phyloP scores from a whole-genome alignment of 2,113 vertebrate species.

The Chloebia gouldiae region DNA sequence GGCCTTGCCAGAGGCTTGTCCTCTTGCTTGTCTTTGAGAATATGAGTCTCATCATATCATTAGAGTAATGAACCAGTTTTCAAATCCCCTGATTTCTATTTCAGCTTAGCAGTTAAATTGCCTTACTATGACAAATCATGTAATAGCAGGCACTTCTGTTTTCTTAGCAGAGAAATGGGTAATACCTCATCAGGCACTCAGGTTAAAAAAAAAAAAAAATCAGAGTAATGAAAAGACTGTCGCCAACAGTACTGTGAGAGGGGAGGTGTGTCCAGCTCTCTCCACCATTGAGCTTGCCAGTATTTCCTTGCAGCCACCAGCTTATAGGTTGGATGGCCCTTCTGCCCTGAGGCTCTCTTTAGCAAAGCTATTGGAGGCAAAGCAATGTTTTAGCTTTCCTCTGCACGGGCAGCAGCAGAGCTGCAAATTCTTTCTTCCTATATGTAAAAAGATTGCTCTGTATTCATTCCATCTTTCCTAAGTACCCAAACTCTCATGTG shows the following conservation, averaged over 20 bases:
- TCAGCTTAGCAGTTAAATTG: neutral
- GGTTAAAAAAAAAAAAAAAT: neutral
- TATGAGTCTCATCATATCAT: neutral
- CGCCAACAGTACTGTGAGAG: neutral
- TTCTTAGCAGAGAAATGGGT: neutral
- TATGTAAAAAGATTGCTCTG: neutral
- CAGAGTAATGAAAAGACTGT: neutral
- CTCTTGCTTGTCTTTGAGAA: neutral
- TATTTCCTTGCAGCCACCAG: neutral
- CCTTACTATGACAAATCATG: neutral
- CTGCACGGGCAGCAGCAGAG: neutral
- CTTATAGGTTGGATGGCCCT: neutral
- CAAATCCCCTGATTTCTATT: neutral
- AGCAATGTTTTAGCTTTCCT: neutral
- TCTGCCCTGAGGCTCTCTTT: neutral
- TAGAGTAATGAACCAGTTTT: constrained; percentile 41
- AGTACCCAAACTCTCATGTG: neutral
- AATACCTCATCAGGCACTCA: neutral
- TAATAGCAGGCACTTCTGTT: neutral
- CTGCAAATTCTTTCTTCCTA: neutral
- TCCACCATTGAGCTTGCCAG: neutral
- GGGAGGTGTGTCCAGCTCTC: neutral
- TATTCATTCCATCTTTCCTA: neutral
- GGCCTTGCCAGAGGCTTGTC: constrained; percentile 26
- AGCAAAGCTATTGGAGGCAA: neutral